Percentiles rank a stretch among this genome's conserved stretches.
phyloP scores from a whole-genome alignment of 2,888 invertebrate species.

The Lasioglossum vierecki region DNA sequence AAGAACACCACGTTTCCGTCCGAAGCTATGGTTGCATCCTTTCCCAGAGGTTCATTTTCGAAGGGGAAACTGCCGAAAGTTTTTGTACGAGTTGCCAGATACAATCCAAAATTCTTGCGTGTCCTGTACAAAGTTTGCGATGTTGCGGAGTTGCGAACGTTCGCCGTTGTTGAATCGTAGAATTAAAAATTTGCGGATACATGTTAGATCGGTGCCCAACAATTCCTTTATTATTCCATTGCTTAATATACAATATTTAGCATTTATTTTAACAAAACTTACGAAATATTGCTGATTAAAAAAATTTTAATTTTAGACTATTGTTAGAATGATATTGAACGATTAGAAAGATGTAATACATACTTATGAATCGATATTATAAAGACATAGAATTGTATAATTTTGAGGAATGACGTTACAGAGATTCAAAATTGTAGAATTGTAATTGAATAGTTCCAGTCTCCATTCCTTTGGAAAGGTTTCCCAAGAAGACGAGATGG shows the following conservation, averaged over 20 bases:
- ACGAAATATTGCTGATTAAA: background rate
- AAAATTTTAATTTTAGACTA: background rate
- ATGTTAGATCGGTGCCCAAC: background rate
- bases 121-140: background rate
- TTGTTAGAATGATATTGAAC: too few species aligned
- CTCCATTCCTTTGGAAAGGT: background rate
- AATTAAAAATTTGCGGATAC: background rate
- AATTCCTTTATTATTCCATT: background rate
- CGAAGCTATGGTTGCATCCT: background rate
- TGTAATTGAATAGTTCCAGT: background rate
- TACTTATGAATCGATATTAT: background rate
- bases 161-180: background rate
- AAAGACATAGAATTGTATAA: background rate
- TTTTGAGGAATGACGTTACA: background rate
- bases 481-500: too few species aligned
- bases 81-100: slow-evolving; percentile 6
- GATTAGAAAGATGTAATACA: background rate
- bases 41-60: background rate
- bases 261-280: background rate
- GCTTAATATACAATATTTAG: background rate
- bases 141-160: background rate
- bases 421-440: background rate
- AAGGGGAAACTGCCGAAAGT: slow-evolving; percentile 5
- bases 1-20: slow-evolving; percentile 20
- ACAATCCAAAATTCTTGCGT: slow-evolving; percentile 20